These are phyloP conservation scores for Taeniopygia guttata DNA, from an alignment of 2,797 vertebrate genomes.

Conservation along the genomic window DNA sequence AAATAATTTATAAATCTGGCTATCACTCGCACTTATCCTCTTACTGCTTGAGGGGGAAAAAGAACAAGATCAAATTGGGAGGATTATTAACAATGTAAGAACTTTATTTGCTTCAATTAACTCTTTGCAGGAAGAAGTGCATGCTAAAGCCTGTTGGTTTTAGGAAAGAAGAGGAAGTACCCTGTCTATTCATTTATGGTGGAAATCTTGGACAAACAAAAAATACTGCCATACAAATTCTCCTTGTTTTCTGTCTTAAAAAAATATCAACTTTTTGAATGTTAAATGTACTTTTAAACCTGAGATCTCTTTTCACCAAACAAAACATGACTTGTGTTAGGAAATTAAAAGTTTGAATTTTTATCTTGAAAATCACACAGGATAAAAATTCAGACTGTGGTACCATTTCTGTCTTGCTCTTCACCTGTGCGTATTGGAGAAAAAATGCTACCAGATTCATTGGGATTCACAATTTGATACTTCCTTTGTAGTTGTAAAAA, in stretches of 20 bases:
- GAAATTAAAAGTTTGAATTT: not conserved
- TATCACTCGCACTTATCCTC: conserved; percentile 69
- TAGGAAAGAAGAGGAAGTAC: not conserved
- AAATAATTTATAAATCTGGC: conserved; percentile 77
- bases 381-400: not conserved
- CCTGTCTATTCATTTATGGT: not conserved
- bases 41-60: conserved; percentile 61
- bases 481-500: not conserved
- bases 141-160: not conserved
- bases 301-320: not conserved
- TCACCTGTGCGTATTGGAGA: not conserved
- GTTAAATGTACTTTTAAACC: not conserved
- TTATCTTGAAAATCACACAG: not conserved
- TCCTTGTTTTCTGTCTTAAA: not conserved
- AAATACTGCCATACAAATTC: not conserved
- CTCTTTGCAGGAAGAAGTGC: conserved; percentile 42
- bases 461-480: not conserved
- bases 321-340: not conserved
- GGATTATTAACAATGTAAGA: conserved; percentile 82
- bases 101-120: conserved; percentile 73
- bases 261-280: not conserved
- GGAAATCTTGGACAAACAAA: not conserved
- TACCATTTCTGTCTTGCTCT: not conserved
- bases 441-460: not conserved
- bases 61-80: conserved; percentile 76